Conservation (phyloP, 2,113 vertebrate species). For the Podilymbus podiceps region DNA sequence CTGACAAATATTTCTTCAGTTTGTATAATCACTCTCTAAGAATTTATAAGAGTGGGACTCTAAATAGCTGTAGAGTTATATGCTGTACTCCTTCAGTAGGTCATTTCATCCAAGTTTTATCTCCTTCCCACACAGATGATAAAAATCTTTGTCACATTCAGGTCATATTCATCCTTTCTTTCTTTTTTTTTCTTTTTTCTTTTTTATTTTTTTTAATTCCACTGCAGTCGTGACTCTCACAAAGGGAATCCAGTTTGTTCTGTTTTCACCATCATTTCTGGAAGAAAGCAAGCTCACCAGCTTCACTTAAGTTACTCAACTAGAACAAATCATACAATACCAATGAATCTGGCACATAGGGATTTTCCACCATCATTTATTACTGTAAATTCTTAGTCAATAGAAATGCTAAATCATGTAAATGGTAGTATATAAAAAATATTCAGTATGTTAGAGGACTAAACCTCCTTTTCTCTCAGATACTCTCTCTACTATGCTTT, state of each 20-base stretch:
- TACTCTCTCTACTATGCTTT: background rate
- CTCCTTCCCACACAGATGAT: conserved; percentile 15
- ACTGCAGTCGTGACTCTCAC: background rate
- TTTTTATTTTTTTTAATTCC: background rate
- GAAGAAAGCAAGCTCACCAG: background rate
- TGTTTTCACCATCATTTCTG: background rate
- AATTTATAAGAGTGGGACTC: background rate
- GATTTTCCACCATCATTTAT: background rate
- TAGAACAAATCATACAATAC: background rate
- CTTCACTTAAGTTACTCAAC: background rate
- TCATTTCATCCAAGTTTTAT: conserved; percentile 15
- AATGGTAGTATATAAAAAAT: background rate
- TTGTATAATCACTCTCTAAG: background rate
- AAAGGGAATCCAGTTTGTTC: background rate
- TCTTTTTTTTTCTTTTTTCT: background rate
- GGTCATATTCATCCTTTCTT: background rate
- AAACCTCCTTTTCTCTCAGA: background rate
- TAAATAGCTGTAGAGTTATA: background rate
- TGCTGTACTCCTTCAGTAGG: background rate
- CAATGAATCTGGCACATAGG: background rate
- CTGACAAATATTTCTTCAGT: background rate
- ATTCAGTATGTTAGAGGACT: background rate
- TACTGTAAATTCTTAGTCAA: background rate
- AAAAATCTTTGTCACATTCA: conserved; percentile 5
- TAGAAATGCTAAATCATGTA: background rate